Percentiles rank a stretch among this genome's conserved stretches.
Conservation (phyloP, 53 echinoderm and acorn worm genomes). For the Paracentrotus lividus region DNA sequence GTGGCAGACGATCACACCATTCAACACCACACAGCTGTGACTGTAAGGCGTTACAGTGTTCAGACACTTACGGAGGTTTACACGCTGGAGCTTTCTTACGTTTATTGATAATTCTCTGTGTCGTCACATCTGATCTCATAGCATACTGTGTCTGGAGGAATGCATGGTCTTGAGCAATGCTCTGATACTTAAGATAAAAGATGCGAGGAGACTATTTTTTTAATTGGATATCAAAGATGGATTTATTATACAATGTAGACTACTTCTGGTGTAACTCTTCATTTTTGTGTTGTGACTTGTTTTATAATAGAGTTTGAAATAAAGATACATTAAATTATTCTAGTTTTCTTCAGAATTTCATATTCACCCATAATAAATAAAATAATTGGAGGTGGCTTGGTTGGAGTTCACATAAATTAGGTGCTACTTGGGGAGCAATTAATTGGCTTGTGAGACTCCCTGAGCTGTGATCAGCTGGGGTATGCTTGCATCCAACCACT, state of each 20-base stretch:
- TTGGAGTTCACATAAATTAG: constrained; percentile 29
- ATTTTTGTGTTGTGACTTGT: neutral
- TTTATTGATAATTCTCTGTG: neutral
- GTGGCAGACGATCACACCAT: constrained; percentile 21
- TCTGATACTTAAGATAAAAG: neutral
- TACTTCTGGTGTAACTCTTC: neutral
- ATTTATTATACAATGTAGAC: neutral
- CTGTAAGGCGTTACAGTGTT: neutral
- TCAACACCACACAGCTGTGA: constrained; percentile 15
- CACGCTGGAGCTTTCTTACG: neutral
- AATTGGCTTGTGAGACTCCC: constrained; percentile 41
- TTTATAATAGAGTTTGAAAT: neutral
- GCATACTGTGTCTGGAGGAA: neutral
- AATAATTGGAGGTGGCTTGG: neutral
- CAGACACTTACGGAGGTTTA: too few species aligned
- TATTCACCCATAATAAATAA: neutral
- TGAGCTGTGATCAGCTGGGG: neutral
- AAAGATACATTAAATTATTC: too few species aligned
- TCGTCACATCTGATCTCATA: neutral
- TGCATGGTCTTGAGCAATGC: neutral
- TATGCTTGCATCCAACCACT: neutral
- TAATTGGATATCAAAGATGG: neutral
- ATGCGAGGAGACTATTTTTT: neutral
- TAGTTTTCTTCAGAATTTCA: neutral
- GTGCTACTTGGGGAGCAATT: constrained; percentile 16